phyloP scores from a whole-genome alignment of 2,888 invertebrate species.

The Pachydiplax longipennis region DNA sequence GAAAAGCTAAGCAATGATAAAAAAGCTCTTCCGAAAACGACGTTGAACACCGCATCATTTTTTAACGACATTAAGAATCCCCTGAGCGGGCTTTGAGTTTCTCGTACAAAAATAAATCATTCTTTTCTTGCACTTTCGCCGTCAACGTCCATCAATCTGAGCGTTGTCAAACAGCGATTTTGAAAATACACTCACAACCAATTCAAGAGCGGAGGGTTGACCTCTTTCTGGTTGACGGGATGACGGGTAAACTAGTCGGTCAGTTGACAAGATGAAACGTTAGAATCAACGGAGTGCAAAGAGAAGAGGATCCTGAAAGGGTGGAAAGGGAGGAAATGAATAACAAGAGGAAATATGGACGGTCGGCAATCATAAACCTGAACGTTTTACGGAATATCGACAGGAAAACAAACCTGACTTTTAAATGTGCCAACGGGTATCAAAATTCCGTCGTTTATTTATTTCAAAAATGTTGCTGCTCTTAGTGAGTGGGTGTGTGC shows the following conservation, averaged over 20 bases:
- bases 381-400: too few species aligned
- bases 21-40: too few species aligned
- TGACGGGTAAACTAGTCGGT: constrained; percentile 37
- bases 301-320: neutral
- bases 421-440: too few species aligned
- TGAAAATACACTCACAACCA: neutral
- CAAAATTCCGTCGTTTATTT: too few species aligned
- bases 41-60: too few species aligned
- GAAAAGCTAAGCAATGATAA: too few species aligned
- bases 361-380: too few species aligned
- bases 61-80: too few species aligned
- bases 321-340: neutral
- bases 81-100: too few species aligned
- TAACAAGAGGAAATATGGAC: neutral
- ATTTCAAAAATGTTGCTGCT: too few species aligned
- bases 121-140: neutral
- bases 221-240: constrained; percentile 34
- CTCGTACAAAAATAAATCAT: neutral
- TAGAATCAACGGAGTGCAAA: neutral
- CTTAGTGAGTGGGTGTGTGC: too few species aligned
- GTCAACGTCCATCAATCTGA: constrained; percentile 12
- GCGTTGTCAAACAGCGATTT: neutral
- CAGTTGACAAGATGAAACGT: constrained; percentile 40
- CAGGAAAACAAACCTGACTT: too few species aligned
- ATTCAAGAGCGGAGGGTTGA: constrained; percentile 19